These are phyloP conservation scores for Macroglossus sobrinus DNA, from an alignment of 2,113 vertebrate species.

Conservation along the genomic window DNA sequence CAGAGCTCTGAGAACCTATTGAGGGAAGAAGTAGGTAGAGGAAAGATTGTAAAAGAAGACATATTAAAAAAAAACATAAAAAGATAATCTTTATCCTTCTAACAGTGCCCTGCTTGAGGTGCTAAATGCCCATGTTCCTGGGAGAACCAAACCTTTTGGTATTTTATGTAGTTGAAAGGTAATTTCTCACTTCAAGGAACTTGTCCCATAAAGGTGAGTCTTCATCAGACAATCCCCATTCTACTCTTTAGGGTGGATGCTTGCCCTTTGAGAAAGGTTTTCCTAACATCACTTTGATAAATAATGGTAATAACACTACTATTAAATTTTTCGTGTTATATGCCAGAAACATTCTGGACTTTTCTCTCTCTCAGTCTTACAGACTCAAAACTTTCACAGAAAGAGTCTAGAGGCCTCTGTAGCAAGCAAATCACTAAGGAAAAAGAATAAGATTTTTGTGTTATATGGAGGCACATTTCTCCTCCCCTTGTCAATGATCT, in stretches of 20 bases:
- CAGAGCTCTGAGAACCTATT: background rate
- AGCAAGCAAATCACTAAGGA: background rate
- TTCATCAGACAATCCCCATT: background rate
- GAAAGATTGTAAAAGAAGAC: background rate
- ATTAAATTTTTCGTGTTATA: background rate
- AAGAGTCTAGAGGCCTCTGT: background rate
- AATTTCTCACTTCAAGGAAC: background rate
- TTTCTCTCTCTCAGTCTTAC: background rate
- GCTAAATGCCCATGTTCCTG: accelerated
- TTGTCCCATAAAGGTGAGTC: background rate
- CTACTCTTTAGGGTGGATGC: background rate
- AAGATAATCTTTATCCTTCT: background rate
- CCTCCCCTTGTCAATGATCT: background rate
- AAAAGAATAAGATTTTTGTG: background rate
- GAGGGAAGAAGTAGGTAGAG: background rate
- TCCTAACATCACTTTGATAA: background rate
- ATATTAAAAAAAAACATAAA: accelerated
- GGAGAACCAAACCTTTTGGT: background rate
- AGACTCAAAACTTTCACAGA: background rate
- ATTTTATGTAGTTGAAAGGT: background rate
- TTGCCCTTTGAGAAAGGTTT: background rate
- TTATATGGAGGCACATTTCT: background rate
- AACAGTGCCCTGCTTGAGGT: background rate
- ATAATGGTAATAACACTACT: background rate
- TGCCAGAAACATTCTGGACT: background rate